phyloP scores from a whole-genome alignment of 2,888 invertebrate species.

The Linnaemya tessellans region DNA sequence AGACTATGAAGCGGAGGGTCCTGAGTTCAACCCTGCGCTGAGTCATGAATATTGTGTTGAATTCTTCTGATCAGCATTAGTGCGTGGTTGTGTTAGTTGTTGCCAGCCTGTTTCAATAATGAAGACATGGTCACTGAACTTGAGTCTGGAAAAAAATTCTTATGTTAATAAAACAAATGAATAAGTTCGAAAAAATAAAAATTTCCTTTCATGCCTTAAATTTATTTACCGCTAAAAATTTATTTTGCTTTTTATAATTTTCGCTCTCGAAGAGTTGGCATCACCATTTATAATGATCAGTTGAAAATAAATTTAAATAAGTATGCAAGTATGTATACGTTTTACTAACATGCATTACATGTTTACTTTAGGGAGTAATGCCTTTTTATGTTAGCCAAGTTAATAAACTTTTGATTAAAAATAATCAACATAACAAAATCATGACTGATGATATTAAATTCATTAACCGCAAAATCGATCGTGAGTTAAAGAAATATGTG shows the following conservation, averaged over 20 bases:
- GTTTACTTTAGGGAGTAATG: slow-evolving; percentile 52
- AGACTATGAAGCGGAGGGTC: no score
- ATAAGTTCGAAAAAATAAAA: no score
- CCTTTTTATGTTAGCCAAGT: slow-evolving; percentile 50
- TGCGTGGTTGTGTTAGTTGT: no score
- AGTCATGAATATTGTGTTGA: no score
- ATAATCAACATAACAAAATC: slow-evolving; percentile 25
- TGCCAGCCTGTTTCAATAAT: no score
- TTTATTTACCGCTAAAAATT: no score
- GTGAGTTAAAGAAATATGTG: slow-evolving; percentile 42
- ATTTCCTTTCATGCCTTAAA: no score
- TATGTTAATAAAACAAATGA: no score
- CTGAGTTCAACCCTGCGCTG: no score
- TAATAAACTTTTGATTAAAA: slow-evolving; percentile 58
- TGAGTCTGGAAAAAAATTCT: no score
- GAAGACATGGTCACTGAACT: no score
- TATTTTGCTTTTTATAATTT: not conserved
- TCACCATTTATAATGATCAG: not conserved
- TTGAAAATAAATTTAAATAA: slow-evolving; percentile 46
- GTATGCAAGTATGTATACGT: not conserved
- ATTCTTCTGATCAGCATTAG: no score
- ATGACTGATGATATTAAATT: slow-evolving; percentile 42
- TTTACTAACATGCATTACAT: slow-evolving; percentile 64
- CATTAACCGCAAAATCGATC: slow-evolving; percentile 65
- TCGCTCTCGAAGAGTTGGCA: not conserved